Base-by-base conservation (phyloP, 2,797 vertebrate species). In the Hipposideros larvatus region DNA sequence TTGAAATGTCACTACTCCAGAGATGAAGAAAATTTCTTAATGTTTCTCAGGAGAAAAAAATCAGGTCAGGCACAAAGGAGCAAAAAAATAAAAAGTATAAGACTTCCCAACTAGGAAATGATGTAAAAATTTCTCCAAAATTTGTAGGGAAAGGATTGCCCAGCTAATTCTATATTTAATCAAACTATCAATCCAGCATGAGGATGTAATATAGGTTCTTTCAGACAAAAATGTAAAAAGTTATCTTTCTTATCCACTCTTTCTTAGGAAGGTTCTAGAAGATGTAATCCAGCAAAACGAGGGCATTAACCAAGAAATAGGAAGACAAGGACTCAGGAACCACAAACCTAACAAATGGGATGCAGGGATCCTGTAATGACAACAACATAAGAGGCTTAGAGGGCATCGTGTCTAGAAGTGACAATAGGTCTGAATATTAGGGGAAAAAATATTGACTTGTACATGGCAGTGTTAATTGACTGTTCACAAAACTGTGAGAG, bases 11-110 rank as follows among this genome's bases (percentile, higher is more conserved):
- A 14, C n/a, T 78, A 66, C 51, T 90, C 24, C 13, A 78, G 80
- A 61, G 70, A 75, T n/a, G 4, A 83, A 87, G 15, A 91, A 19
- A 66, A 84, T 61, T 57, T 78, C 61, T 82, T 55, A 61, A 46
- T 43, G 43, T 77, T 89, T 71, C 37, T 84, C 87, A 94, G 82
- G 41, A 57, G 22, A 78, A 94, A 80, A 66, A 75, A 82, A 41
- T 11, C 46, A 57, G 3, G 22, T 11, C n/a, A 74, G 43, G 53
- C 24, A 93, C 31, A 75, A 92, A 48, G 26, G 43, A 46, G 3
- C 7, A 53, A 78, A 93, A 63, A 88, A 75, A 37, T 68, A 7
- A 90, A 82, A 48, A 71, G 14, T 53, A 51, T n/a, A 57, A 82
- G 70, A 77, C 34, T n/a, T 43, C 22, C 51, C 22, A 73, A 71